Base-by-base conservation (phyloP, 2,888 invertebrate genomes). In the Micoletzkya japonica region DNA sequence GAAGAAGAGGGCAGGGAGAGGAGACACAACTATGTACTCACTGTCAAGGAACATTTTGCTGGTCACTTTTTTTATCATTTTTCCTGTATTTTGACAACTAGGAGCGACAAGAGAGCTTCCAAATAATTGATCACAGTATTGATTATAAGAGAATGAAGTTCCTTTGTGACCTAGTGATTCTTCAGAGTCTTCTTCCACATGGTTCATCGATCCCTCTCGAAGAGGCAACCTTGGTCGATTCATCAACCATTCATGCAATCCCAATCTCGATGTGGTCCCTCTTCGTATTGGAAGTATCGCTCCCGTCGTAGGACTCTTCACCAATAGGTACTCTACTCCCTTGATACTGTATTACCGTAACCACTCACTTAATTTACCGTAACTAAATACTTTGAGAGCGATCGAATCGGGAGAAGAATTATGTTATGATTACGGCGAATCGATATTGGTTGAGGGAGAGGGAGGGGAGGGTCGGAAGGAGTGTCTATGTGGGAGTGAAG, bases 201-300 rank as follows among this genome's bases (percentile, higher is more conserved):
- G 68, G 17, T 80, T 72, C 59, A 64, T 81, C 37, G 81, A 81
- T 63, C 79, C 81, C 2, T 66, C 74, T 17, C 44, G 70, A 1
- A 72, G 70, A 26, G 82, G 81, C 24, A 81, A 81, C 57, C 71
- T 83, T 20, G 80, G 81, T 2, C 73, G 83, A 10, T 82, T 82
- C 59, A 71, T 81, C 54, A 83, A 83, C 58, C 83, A 83, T 20
- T 50, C 52, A 49, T 83, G 83, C 58, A 74, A 77, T 20, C 82
- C 83, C 24, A 82, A 82, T 70, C 72, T 82, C 20, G 70, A 70
- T 28, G 73, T 79, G 7, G 73, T 78, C 26, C 61, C 78, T 17
- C 72, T 81, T 10, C 72, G 82, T 37, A 49, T 79, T 2, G 80
- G 79, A 20, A 74, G 70, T 2, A 72, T 72, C 34, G 71, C 77